Evolutionary conservation across 2,888 invertebrate genomes (phyloP).

Genomic region (Macrophya annulata): DNA sequence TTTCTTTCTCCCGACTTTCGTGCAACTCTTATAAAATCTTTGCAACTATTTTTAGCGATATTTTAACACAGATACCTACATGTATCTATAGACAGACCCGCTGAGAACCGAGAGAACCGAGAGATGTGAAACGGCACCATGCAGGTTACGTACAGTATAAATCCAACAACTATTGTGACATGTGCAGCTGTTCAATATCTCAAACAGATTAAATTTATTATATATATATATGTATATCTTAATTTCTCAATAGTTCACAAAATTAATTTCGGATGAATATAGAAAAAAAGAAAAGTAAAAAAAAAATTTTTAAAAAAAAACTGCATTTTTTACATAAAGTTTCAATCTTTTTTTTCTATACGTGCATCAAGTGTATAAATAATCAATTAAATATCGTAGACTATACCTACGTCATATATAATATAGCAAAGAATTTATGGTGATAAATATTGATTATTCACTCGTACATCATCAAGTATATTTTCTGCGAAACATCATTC

Average conservation of each 20-base stretch:
- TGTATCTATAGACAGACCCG: not conserved
- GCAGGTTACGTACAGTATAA: not conserved
- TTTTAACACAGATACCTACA: not conserved
- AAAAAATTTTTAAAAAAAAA: too few species aligned
- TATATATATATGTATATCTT: too few species aligned
- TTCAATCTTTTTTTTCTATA: not conserved
- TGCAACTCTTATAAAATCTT: not conserved
- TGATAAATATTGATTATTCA: not conserved
- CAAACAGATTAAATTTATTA: not conserved
- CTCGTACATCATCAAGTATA: not conserved
- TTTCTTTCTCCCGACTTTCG: not conserved
- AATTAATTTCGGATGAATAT: not conserved
- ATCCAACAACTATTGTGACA: not conserved
- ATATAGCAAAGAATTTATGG: too few species aligned
- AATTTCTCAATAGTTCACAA: not conserved
- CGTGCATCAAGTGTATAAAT: not conserved
- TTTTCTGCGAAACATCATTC: not conserved
- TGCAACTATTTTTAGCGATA: constrained; percentile 6
- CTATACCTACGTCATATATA: not conserved
- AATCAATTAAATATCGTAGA: not conserved
- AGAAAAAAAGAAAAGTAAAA: not conserved
- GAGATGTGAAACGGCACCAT: too few species aligned
- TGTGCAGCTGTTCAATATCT: not conserved
- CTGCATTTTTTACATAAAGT: too few species aligned
- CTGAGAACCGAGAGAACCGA: not conserved